A percentile compares a stretch with the other conserved stretches of the same genome.
These are phyloP conservation scores for Rhingia rostrata DNA, from an alignment of 2,888 invertebrate genomes.

Conservation along the genomic window DNA sequence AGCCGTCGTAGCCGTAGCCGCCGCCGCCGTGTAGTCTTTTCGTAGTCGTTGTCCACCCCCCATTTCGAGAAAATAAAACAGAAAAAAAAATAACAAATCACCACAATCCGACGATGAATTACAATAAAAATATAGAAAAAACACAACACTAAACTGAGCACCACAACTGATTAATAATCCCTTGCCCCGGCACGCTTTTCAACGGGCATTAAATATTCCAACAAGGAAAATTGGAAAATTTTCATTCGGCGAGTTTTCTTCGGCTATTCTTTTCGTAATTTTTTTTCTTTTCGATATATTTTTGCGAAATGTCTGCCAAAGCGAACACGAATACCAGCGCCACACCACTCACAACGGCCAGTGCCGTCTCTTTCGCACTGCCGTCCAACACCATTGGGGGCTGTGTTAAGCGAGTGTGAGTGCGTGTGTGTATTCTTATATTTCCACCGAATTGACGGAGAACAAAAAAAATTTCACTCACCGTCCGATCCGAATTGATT, in stretches of 20 bases:
- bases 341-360: conserved; percentile 40
- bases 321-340: conserved; percentile 71
- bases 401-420: conserved; percentile 23
- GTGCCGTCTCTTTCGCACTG: conserved; percentile 59
- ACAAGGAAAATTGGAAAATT: conserved; percentile 53
- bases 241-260: conserved; percentile 64
- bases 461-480: conserved; percentile 74
- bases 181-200: conserved; percentile 42
- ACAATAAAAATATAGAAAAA: conserved; percentile 52
- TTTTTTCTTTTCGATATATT: conserved; percentile 62
- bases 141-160: conserved; percentile 41
- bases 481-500: conserved; percentile 75
- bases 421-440: conserved; percentile 57
- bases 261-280: conserved; percentile 32
- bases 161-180: conserved; percentile 51
- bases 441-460: conserved; percentile 70
- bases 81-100: conserved; percentile 52
- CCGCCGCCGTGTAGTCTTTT: conserved; percentile 16
- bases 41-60: conserved; percentile 64
- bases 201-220: conserved; percentile 58
- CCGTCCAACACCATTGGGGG: conserved; percentile 8
- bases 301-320: conserved; percentile 75
- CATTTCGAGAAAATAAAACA: conserved; percentile 46
- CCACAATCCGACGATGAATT: conserved; percentile 21
- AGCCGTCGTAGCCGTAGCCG: conserved; percentile 34